Conservation (phyloP, 2,113 vertebrate genomes). For the Paramormyrops kingsleyae region DNA sequence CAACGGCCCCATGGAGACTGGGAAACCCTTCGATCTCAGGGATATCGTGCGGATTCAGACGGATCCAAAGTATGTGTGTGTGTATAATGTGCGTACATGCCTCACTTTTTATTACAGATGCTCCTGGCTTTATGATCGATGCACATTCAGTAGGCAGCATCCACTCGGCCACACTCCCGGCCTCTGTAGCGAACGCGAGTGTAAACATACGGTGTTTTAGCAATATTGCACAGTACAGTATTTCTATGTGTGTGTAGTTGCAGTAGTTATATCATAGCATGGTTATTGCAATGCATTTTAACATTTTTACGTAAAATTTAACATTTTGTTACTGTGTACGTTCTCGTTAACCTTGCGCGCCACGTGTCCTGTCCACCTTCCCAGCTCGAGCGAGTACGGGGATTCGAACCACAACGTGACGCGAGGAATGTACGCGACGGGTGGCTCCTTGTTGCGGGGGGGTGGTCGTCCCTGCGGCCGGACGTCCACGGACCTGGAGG, state of each 20-base stretch:
- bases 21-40: conserved; percentile 94
- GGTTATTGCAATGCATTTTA: not conserved
- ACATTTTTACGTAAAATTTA: not conserved
- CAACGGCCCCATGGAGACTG: conserved; percentile 81
- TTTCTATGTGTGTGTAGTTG: not conserved
- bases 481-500: conserved; percentile 61
- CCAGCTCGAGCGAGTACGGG: conserved; percentile 73
- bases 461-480: conserved; percentile 65
- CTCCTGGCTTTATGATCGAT: not conserved
- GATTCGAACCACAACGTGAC: conserved; percentile 69
- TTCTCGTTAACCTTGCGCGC: not conserved
- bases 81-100: not conserved
- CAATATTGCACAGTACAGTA: not conserved
- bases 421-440: conserved; percentile 70
- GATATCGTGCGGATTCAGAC: conserved; percentile 92
- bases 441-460: conserved; percentile 59
- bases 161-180: not conserved
- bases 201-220: not conserved
- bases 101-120: not conserved
- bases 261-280: not conserved
- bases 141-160: not conserved
- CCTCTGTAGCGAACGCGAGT: not conserved
- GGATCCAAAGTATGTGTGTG: conserved; percentile 75
- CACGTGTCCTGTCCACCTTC: not conserved
- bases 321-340: not conserved